These are phyloP conservation scores for Petaurus breviceps DNA, from an alignment of 2,113 vertebrate genomes.

Conservation along the genomic window DNA sequence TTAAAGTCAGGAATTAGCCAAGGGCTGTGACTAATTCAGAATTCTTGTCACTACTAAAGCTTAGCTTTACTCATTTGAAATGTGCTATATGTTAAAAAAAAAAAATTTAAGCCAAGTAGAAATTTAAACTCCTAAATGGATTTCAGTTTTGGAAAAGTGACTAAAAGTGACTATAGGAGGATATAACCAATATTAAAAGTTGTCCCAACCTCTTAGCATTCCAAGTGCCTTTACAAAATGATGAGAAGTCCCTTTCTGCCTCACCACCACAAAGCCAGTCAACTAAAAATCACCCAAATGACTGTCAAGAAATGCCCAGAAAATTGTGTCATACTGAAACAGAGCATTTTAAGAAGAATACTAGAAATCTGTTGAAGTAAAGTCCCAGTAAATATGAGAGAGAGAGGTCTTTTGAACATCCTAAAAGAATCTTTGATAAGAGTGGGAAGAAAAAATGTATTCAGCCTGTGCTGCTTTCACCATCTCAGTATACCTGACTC, in stretches of 20 bases:
- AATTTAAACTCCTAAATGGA: neutral
- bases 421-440: slow-evolving; percentile 3
- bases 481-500: slow-evolving; percentile 34
- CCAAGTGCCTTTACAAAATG: neutral
- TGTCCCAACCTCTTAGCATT: neutral
- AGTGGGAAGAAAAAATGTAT: neutral
- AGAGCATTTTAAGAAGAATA: slow-evolving; percentile 34
- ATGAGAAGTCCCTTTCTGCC: slow-evolving; percentile 8
- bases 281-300: slow-evolving; percentile 21
- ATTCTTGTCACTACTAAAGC: neutral
- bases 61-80: neutral
- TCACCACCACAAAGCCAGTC: slow-evolving; percentile 31
- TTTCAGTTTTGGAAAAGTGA: neutral
- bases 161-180: neutral
- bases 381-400: neutral
- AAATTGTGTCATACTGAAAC: slow-evolving; percentile 16
- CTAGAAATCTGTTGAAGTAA: neutral
- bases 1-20: neutral
- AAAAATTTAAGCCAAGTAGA: neutral
- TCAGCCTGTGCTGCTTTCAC: neutral
- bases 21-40: neutral
- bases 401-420: neutral
- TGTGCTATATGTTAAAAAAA: neutral
- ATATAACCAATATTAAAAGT: neutral
- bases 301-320: slow-evolving; percentile 18